Evolutionary conservation across 2,888 invertebrate species (phyloP).

Genomic region (Drosophila antonietae): DNA sequence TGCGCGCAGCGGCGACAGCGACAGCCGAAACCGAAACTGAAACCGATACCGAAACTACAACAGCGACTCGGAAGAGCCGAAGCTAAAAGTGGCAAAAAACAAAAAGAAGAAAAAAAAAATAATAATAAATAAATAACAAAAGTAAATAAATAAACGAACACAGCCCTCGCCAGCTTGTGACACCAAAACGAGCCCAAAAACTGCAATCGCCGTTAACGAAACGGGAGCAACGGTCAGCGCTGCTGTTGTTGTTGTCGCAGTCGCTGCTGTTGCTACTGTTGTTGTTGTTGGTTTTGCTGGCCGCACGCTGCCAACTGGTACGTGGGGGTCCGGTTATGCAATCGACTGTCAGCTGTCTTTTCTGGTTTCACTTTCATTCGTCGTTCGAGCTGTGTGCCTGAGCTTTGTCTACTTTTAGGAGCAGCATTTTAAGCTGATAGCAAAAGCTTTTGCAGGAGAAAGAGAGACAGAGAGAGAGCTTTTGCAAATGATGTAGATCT

Average conservation of each 20-base stretch:
- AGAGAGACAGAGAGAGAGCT: not conserved
- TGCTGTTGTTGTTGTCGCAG: constrained; percentile 11
- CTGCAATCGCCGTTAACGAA: constrained; percentile 64
- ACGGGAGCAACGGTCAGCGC: constrained; percentile 67
- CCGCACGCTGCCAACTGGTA: constrained; percentile 38
- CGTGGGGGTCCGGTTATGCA: constrained; percentile 75
- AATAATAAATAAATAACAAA: constrained; percentile 10
- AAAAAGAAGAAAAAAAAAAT: constrained; percentile 19
- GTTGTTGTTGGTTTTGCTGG: constrained; percentile 3
- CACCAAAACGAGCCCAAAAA: constrained; percentile 74
- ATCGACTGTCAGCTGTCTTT: constrained; percentile 54
- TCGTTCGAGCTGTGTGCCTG: not conserved
- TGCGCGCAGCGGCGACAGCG: constrained; percentile 38
- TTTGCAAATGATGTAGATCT: not conserved
- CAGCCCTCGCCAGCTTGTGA: constrained; percentile 47
- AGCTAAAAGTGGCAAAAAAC: constrained; percentile 62
- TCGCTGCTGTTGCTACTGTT: not conserved
- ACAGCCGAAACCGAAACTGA: constrained; percentile 20
- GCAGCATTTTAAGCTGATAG: not conserved
- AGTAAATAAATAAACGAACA: constrained; percentile 35
- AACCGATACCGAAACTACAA: constrained; percentile 30
- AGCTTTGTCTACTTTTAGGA: constrained; percentile 39
- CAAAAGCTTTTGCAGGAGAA: constrained; percentile 20
- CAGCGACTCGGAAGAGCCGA: constrained; percentile 68
- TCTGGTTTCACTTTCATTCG: constrained; percentile 76